Conservation (phyloP, 2,113 vertebrate species). For the Phyllostomus discolor region DNA sequence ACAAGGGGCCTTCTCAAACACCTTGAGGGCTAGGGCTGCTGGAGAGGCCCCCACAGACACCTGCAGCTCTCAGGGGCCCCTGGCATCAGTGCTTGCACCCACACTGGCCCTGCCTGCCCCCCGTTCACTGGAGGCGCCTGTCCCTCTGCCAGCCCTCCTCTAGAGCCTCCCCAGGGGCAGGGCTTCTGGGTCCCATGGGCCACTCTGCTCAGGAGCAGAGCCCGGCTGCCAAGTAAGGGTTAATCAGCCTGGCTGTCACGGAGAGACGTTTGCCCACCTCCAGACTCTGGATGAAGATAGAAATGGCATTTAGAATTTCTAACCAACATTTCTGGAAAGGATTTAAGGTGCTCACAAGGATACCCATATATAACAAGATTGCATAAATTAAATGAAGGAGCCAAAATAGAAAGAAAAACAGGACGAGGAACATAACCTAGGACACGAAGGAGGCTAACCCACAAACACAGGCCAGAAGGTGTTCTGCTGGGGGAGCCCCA, state of each 20-base stretch:
- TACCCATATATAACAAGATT: conserved; percentile 62
- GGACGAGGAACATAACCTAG: not conserved
- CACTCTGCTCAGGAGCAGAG: accelerated
- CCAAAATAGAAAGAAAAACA: conserved; percentile 44
- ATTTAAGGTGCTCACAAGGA: conserved; percentile 68
- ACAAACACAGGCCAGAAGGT: not conserved
- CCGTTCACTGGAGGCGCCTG: too few species aligned
- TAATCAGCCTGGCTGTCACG: conserved; percentile 48
- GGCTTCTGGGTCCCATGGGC: not conserved
- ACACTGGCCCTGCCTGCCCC: accelerated
- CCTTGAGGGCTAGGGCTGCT: too few species aligned
- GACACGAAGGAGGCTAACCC: not conserved
- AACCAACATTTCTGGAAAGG: conserved; percentile 62
- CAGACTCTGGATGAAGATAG: conserved; percentile 70
- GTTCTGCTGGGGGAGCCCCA: too few species aligned
- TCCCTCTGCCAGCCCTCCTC: not conserved
- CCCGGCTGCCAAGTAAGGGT: conserved; percentile 31
- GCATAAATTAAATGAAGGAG: conserved; percentile 65
- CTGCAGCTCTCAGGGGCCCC: too few species aligned
- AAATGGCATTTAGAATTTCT: conserved; percentile 71
- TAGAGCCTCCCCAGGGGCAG: not conserved
- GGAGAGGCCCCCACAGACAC: not conserved
- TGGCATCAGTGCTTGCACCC: accelerated
- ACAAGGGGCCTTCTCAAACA: not conserved
- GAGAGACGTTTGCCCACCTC: conserved; percentile 53